Base-by-base conservation (phyloP, 2,888 invertebrate species). In the Azorinus chamasolen region DNA sequence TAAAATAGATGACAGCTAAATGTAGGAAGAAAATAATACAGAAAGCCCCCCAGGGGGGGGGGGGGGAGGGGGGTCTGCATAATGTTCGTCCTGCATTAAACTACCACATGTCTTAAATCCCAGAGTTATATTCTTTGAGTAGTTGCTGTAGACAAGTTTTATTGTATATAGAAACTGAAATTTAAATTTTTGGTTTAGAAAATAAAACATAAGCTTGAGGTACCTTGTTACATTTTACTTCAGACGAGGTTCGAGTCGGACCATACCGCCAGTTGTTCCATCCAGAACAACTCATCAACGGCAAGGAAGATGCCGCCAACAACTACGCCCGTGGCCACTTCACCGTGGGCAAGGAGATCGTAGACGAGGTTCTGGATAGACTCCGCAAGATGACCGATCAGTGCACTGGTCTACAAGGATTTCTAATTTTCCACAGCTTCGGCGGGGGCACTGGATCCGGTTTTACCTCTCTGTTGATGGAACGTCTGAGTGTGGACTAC, bases 321-420 rank as follows among this genome's bases (percentile, higher is more conserved):
- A 73, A 73, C 55, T 73, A 73, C 41, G 72, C 72, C 18, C 64
- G 72, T 22, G 72, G 72, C 14, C 72, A 73, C 39, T 73, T 64
- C 45, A 73, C 72, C 46, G 57, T 73, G 41, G 72, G 72, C 20
- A 73, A 73, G 63, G 72, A 73, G 14, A 39, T 61, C 3, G 61
- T 73, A 4, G 72, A 73, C 53, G 43, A 50, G n/a, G 65, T 66
- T 10, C 41, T 73, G 2, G 72, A 73, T 46, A 45, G 72, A 20
- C 20, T 73, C 24, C 53, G 72, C 2, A 73, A 66, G 45, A 54
- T 73, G 65, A 45, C 86, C 50, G 92, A 92, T 70, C 89, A 91
- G 66, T 92, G 92, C 73, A 88, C 91, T 22, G 92, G 92, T 45
- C 89, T 92, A 16, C 92, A 73, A 32, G 72, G 71, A 24, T 70